These are phyloP conservation scores for Brachypodius melanocephalos DNA, from an alignment of 2,113 vertebrate species.

Conservation along the genomic window DNA sequence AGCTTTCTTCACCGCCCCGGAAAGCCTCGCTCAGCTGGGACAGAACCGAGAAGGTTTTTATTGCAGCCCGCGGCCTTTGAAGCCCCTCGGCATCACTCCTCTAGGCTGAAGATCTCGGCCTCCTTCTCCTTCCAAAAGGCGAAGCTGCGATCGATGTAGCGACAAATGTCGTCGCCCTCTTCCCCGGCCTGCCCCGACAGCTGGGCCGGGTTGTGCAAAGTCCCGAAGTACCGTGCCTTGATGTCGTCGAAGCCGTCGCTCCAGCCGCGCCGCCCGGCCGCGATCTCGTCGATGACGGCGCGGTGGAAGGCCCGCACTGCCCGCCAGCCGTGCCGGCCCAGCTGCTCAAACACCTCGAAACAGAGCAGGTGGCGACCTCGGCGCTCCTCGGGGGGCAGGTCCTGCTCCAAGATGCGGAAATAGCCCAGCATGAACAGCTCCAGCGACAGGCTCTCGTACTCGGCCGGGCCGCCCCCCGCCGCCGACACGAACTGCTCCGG, in stretches of 20 bases:
- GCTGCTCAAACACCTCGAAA: slow-evolving; percentile 94
- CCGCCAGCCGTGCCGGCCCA: slow-evolving; percentile 87
- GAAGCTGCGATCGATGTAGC: slow-evolving; percentile 93
- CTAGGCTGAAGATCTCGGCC: slow-evolving; percentile 89
- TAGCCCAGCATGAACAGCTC: slow-evolving; percentile 98
- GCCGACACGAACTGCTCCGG: slow-evolving; percentile 90
- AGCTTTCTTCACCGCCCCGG: background rate
- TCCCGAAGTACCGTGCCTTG: slow-evolving; percentile 84
- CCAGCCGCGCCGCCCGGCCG: slow-evolving; percentile 86
- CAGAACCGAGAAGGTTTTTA: slow-evolving; percentile 1
- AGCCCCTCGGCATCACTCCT: slow-evolving; percentile 63
- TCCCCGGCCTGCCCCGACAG: background rate
- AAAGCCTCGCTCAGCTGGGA: background rate
- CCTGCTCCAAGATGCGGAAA: slow-evolving; percentile 93
- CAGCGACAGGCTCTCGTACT: slow-evolving; percentile 85
- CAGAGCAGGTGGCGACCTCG: slow-evolving; percentile 91
- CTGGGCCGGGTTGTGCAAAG: background rate
- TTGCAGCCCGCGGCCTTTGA: background rate
- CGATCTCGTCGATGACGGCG: slow-evolving; percentile 87
- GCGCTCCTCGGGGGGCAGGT: slow-evolving; percentile 85
- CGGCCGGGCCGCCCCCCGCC: slow-evolving; percentile 72
- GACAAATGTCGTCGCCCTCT: slow-evolving; percentile 82
- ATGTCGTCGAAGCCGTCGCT: slow-evolving; percentile 91
- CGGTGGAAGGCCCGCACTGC: slow-evolving; percentile 87
- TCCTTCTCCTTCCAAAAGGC: slow-evolving; percentile 99